phyloP scores from a whole-genome alignment of 1,140 invertebrate species.

The Papilio dardanus region DNA sequence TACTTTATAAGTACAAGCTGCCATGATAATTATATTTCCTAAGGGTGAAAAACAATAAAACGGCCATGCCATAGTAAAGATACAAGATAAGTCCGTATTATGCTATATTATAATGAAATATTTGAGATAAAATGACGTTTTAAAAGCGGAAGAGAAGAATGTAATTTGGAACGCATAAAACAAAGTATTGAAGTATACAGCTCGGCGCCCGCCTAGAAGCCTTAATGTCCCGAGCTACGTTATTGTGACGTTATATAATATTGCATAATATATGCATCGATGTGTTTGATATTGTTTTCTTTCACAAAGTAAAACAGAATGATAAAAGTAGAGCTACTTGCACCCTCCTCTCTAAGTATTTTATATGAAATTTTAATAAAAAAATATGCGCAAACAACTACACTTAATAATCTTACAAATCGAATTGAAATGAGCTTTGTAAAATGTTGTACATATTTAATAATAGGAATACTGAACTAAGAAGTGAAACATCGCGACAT shows the following conservation, averaged over 20 bases:
- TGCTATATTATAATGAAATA: neutral
- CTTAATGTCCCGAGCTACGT: neutral
- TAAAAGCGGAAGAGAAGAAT: slow-evolving; percentile 1
- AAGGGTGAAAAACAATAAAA: neutral
- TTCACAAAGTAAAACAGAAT: neutral
- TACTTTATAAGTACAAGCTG: neutral
- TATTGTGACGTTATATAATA: slow-evolving; percentile 12
- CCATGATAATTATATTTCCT: neutral
- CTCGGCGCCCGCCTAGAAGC: neutral
- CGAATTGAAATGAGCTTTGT: neutral
- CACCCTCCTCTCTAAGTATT: neutral
- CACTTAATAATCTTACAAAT: neutral
- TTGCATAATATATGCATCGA: slow-evolving; percentile 1
- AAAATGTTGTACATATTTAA: neutral
- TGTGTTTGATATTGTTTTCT: slow-evolving; percentile 11
- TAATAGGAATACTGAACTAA: neutral
- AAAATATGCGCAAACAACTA: neutral
- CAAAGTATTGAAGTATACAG: neutral
- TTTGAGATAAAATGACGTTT: neutral
- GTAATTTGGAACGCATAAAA: slow-evolving; percentile 16
- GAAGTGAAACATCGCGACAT: neutral
- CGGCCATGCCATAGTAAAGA: neutral
- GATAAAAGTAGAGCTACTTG: neutral
- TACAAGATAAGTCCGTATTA: neutral
- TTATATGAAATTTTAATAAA: slow-evolving; percentile 5